phyloP scores from a whole-genome alignment of 2,113 vertebrate genomes.

The Atrichornis clamosus region DNA sequence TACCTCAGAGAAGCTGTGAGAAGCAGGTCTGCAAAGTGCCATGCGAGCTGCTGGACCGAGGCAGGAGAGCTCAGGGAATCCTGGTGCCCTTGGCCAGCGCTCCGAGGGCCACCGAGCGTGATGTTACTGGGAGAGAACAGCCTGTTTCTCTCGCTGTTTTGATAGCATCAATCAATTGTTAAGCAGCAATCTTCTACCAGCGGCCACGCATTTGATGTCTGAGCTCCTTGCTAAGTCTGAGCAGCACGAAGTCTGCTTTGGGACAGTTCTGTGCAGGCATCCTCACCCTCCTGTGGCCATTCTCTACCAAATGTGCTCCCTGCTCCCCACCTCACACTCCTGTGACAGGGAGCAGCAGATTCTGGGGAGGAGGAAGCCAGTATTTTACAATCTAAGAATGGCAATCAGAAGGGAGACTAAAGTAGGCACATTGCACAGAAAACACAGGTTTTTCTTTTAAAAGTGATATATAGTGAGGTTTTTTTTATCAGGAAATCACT shows the following conservation, averaged over 20 bases:
- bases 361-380: background rate
- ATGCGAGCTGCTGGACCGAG: background rate
- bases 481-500: background rate
- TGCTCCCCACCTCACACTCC: background rate
- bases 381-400: background rate
- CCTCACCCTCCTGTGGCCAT: background rate
- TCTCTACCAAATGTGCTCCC: background rate
- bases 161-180: background rate
- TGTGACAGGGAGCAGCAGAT: background rate
- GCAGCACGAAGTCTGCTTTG: background rate
- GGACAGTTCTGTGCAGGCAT: background rate
- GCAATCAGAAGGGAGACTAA: background rate
- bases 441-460: rapidly evolving
- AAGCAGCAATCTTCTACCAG: background rate
- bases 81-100: background rate
- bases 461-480: background rate
- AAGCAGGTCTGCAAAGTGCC: background rate
- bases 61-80: background rate
- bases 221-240: background rate
- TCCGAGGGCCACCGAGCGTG: background rate
- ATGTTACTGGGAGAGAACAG: background rate
- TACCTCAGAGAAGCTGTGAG: background rate
- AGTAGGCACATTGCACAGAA: background rate
- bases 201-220: background rate
- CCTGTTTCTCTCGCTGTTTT: background rate